A percentile compares a stretch with the other conserved stretches of the same genome.
Conservation (phyloP, 2,888 invertebrate species). For the Ennomos erosarius region DNA sequence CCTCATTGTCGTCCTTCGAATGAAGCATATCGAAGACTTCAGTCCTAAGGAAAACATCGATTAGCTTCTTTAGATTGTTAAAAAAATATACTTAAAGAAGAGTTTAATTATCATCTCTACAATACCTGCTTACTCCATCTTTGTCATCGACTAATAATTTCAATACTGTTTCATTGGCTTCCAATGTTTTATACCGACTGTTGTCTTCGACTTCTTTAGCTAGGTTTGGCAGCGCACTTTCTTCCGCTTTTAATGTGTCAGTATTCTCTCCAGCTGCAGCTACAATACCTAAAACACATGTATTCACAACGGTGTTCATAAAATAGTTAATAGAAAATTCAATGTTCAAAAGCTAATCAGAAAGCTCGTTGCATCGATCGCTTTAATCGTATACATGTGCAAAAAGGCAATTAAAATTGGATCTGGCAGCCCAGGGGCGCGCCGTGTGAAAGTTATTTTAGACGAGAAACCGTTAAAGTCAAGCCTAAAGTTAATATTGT, state of each 20-base stretch:
- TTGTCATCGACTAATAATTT: slow-evolving; percentile 76
- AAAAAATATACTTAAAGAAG: too few species aligned
- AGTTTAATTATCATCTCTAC: too few species aligned
- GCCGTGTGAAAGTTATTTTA: slow-evolving; percentile 50
- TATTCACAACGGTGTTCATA: slow-evolving; percentile 1
- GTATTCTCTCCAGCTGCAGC: slow-evolving; percentile 52
- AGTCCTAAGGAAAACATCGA: slow-evolving; percentile 51
- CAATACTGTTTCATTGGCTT: slow-evolving; percentile 77
- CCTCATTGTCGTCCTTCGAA: slow-evolving; percentile 71
- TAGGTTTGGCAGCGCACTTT: slow-evolving; percentile 62
- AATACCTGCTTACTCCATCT: slow-evolving; percentile 77
- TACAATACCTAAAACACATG: slow-evolving; percentile 53
- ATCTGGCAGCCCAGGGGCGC: slow-evolving; percentile 18
- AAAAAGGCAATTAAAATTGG: slow-evolving; percentile 32
- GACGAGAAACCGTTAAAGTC: slow-evolving; percentile 52
- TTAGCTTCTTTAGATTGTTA: neutral
- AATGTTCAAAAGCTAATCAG: slow-evolving; percentile 22
- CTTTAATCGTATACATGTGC: slow-evolving; percentile 32
- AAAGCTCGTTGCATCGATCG: slow-evolving; percentile 13
- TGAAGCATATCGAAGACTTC: slow-evolving; percentile 83
- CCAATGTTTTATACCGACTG: slow-evolving; percentile 78
- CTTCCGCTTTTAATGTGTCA: slow-evolving; percentile 47
- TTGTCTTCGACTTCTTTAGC: slow-evolving; percentile 77
- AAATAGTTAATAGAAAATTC: slow-evolving; percentile 22
- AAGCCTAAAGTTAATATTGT: slow-evolving; percentile 47